These are phyloP conservation scores for Melipona bicolor DNA, from an alignment of 2,888 invertebrate species.

Conservation along the genomic window DNA sequence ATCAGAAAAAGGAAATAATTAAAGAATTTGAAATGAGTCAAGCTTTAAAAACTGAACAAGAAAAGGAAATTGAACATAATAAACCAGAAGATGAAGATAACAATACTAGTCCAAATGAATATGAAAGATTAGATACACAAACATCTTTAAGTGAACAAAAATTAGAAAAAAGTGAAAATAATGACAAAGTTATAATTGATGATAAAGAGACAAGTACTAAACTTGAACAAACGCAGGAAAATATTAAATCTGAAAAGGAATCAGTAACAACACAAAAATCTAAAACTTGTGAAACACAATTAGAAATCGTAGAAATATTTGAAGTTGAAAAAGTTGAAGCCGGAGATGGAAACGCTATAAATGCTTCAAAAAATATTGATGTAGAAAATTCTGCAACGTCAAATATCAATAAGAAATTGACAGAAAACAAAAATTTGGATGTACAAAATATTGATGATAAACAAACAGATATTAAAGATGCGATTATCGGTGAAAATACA, in stretches of 20 bases:
- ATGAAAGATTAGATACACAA: conserved; percentile 24
- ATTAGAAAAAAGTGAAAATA: conserved; percentile 19
- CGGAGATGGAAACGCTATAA: conserved; percentile 37
- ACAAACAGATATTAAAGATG: conserved; percentile 32
- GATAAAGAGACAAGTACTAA: conserved; percentile 52
- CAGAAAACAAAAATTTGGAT: conserved; percentile 37
- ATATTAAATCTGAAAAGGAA: not conserved
- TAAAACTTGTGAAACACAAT: conserved; percentile 68
- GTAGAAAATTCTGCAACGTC: conserved; percentile 16
- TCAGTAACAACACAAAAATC: conserved; percentile 35
- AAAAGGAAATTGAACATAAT: conserved; percentile 69
- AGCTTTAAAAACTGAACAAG: conserved; percentile 77
- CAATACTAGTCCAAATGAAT: conserved; percentile 21
- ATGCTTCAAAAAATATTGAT: conserved; percentile 28
- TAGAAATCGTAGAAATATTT: conserved; percentile 80
- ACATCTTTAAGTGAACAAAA: conserved; percentile 14
- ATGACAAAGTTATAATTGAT: conserved; percentile 19
- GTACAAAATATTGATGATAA: conserved; percentile 35
- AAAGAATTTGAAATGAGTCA: conserved; percentile 82
- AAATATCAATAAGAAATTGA: conserved; percentile 18
- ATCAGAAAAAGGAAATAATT: conserved; percentile 81
- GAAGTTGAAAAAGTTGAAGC: conserved; percentile 77
- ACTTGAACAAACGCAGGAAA: conserved; percentile 26
- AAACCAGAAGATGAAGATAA: conserved; percentile 27
- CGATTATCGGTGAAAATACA: conserved; percentile 9